Base-by-base conservation (phyloP, 1,140 invertebrate genomes). In the Zaprionus taronus region DNA sequence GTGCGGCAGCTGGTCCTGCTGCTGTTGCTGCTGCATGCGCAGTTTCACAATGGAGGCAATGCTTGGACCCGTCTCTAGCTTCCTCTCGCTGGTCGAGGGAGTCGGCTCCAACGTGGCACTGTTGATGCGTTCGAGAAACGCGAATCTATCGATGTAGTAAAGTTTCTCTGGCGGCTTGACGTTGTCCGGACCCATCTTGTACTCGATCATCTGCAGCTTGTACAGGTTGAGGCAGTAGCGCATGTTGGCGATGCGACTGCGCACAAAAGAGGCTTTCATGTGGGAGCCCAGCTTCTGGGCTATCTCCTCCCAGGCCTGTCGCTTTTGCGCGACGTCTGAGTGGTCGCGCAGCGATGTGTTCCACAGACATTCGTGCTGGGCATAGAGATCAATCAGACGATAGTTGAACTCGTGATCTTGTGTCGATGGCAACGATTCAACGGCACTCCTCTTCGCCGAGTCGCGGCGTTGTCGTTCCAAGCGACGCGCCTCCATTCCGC, bases 331-430 rank as follows among this genome's bases (percentile, higher is more conserved):
- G 7, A 34, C 66, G n/a, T 85, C 41, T 4, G 22, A 1, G 44
- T 77, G 47, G 11, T 79, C 76, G 4, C 17, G 2, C 12, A 67
- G 38, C 9, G 57, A 20, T 14, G 62, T 72, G 22, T 87, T 77
- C 83, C 83, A 86, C 62, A 86, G 77, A 34, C 83, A 86, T 1
- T 49, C 34, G 20, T 80, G 31, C 44, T 65, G 26, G 5, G 22
- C 24, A 56, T 86, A 86, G 0, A 83, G 58, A 1, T 85, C 69
- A 15, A 83, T 70, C 12, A 85, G 58, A 1, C 83, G 83, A 17
- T 82, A 53, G 2, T 86, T 41, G 49, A 85, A 85, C 17, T 68
- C 53, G 28, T 80, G 3, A 14, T 79, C 68, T 36, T 80, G 76
- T 0, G 68, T 77, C 22, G 83, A 85, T 15, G 83, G 83, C 66